Percentiles rank a stretch among this genome's conserved stretches.
Evolutionary conservation across 2,113 vertebrate species (phyloP).

Genomic region (Thomomys bottae): DNA sequence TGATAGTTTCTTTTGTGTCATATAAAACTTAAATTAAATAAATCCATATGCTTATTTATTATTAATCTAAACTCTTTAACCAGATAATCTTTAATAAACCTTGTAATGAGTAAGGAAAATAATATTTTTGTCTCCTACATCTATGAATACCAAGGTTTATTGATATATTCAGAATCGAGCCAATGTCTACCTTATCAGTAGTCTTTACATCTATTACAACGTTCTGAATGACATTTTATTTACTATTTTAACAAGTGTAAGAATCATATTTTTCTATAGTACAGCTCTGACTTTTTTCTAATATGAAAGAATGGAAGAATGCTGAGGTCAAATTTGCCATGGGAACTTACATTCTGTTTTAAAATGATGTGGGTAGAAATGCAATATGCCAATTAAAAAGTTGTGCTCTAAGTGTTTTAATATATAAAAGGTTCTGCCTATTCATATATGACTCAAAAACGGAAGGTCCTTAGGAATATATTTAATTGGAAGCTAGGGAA

Average conservation of each 20-base stretch:
- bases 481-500: background rate
- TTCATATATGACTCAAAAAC: background rate
- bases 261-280: slow-evolving; percentile 3
- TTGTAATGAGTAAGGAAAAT: background rate
- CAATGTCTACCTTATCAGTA: background rate
- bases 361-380: background rate
- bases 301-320: background rate
- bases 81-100: background rate
- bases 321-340: background rate
- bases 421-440: background rate
- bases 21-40: background rate
- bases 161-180: background rate
- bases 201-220: background rate
- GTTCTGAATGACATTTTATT: background rate
- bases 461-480: background rate
- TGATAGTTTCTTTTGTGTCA: background rate
- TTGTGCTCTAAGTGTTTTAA: background rate
- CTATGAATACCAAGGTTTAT: background rate
- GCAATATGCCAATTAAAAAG: background rate
- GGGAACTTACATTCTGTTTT: background rate
- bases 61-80: background rate
- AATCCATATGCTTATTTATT: background rate
- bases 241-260: background rate
- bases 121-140: background rate
- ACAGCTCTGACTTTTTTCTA: background rate